These are phyloP conservation scores for Paratrypauchen microcephalus DNA, from an alignment of 2,797 vertebrate genomes.

Conservation along the genomic window DNA sequence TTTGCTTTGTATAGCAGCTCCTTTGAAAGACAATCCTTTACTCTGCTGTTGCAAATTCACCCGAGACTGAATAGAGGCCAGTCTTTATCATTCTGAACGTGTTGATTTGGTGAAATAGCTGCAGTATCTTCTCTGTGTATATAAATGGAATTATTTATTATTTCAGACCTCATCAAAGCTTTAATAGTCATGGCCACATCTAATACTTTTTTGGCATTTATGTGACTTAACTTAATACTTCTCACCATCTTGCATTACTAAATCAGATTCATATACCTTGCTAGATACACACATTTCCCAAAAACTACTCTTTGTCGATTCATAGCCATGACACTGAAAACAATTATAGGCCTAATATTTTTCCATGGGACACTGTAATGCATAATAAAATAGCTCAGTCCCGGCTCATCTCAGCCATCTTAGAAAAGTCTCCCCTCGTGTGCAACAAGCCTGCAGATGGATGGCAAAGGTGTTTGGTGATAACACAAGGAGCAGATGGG, in stretches of 20 bases:
- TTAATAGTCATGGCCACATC: no score
- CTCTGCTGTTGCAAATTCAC: background rate
- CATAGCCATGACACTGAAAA: background rate
- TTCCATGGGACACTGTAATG: background rate
- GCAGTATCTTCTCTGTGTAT: background rate
- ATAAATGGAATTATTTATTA: no score
- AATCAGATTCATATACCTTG: no score
- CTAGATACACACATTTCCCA: no score
- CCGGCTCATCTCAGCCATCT: constrained; percentile 13
- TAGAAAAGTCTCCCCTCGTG: constrained; percentile 32
- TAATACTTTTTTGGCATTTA: no score
- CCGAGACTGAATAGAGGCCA: background rate
- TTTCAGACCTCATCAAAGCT: no score
- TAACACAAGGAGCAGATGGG: constrained; percentile 69
- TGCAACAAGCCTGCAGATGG: constrained; percentile 30
- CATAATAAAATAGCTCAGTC: constrained; percentile 13
- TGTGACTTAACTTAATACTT: no score
- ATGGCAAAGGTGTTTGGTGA: constrained; percentile 52
- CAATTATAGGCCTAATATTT: background rate
- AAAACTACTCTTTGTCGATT: background rate
- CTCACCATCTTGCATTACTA: no score
- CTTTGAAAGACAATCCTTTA: background rate
- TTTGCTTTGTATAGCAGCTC: background rate
- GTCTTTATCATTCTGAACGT: background rate
- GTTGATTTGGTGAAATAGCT: no score